phyloP scores from a whole-genome alignment of 1,140 invertebrate species.

The Lepidurus apus region DNA sequence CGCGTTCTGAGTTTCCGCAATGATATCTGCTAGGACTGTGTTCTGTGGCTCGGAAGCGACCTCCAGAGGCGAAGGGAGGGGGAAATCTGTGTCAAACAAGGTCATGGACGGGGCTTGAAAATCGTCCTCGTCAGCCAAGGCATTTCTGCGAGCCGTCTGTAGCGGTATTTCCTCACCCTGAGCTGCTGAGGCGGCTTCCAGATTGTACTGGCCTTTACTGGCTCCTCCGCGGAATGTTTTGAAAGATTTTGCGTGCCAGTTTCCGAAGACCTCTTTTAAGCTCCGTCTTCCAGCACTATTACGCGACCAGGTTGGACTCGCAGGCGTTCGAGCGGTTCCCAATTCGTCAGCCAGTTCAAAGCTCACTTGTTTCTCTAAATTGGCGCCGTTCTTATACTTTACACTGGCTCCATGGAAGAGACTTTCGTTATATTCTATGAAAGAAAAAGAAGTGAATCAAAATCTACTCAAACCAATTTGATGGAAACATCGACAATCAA shows the following conservation, averaged over 20 bases:
- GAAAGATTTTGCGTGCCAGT: neutral
- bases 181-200: neutral
- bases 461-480: neutral
- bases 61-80: constrained; percentile 16
- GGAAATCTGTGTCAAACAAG: neutral
- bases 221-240: neutral
- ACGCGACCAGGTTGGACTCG: neutral
- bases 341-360: neutral
- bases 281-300: neutral
- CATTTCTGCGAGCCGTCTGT: neutral
- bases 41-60: neutral
- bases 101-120: neutral
- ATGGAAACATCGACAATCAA: no score
- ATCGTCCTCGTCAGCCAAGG: neutral
- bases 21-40: constrained; percentile 5
- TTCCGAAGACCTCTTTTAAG: neutral
- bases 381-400: neutral
- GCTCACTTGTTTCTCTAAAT: neutral
- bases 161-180: neutral
- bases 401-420: neutral
- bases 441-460: neutral
- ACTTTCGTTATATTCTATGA: neutral
- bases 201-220: neutral
- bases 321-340: neutral
- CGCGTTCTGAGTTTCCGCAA: neutral